phyloP scores from a whole-genome alignment of 30 jellyfish, hydroid and myxozoan species.

The Aurelia coerulea region DNA sequence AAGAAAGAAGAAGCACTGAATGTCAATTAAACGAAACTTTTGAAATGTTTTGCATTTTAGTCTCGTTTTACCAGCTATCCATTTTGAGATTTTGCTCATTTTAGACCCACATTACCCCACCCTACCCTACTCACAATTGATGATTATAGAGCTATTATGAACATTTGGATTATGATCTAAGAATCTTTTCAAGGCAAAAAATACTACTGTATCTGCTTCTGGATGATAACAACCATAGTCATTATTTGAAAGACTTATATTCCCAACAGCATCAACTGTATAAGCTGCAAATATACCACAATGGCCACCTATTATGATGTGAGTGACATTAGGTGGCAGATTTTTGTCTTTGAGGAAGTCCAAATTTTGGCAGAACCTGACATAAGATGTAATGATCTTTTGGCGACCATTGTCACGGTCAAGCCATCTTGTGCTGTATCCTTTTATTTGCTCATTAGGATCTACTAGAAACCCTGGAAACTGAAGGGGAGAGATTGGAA shows the following conservation, averaged over 20 bases:
- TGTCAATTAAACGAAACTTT: too few species aligned
- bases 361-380: conserved; percentile 20
- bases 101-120: too few species aligned
- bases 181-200: too few species aligned
- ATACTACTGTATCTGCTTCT: too few species aligned
- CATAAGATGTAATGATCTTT: conserved; percentile 15
- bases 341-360: neutral
- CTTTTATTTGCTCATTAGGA: conserved; percentile 23
- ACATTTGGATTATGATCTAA: too few species aligned
- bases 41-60: too few species aligned
- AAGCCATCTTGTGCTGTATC: conserved; percentile 26
- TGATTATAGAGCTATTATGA: too few species aligned
- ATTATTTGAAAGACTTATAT: neutral
- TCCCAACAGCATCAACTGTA: conserved; percentile 20
- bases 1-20: too few species aligned
- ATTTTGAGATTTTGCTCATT: too few species aligned
- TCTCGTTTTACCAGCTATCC: too few species aligned
- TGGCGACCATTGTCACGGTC: neutral
- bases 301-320: conserved; percentile 17
- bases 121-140: too few species aligned
- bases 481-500: conserved; percentile 34
- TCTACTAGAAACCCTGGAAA: conserved; percentile 19
- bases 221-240: too few species aligned
- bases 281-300: conserved; percentile 19
- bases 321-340: conserved; percentile 20